Evolutionary conservation across 1,140 invertebrate species (phyloP).

Genomic region (Megathymus violae): DNA sequence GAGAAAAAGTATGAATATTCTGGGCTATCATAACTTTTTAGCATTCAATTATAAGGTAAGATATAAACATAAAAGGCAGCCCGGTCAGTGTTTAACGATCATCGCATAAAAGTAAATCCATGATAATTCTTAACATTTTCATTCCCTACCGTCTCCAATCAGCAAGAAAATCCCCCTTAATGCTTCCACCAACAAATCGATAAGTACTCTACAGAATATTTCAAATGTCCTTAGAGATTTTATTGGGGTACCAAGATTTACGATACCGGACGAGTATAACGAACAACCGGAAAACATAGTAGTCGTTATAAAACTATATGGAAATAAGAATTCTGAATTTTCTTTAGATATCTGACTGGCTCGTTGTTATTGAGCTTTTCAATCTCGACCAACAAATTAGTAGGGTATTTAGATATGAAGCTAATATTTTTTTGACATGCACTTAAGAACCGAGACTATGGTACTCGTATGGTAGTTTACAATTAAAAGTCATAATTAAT

Average conservation of each 20-base stretch:
- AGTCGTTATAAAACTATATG: conserved; percentile 16
- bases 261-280: conserved; percentile 21
- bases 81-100: conserved; percentile 37
- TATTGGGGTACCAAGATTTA: conserved; percentile 23
- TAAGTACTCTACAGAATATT: conserved; percentile 44
- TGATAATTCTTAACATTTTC: conserved; percentile 48
- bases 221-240: conserved; percentile 39
- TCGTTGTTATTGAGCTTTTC: conserved; percentile 2
- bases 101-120: conserved; percentile 20
- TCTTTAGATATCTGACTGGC: conserved; percentile 1
- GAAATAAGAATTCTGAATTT: conserved; percentile 3
- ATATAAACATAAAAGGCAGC: conserved; percentile 46
- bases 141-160: conserved; percentile 46
- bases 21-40: conserved; percentile 7
- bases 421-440: too few species aligned
- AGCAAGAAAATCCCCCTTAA: conserved; percentile 48
- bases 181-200: conserved; percentile 45
- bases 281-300: conserved; percentile 17
- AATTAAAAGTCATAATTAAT: too few species aligned
- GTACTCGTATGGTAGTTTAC: too few species aligned
- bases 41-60: conserved; percentile 17
- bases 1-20: conserved; percentile 46
- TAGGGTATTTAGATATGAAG: too few species aligned
- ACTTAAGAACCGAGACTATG: too few species aligned
- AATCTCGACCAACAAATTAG: too few species aligned